A percentile compares a stretch with the other conserved stretches of the same genome.
Conservation (phyloP, 2,888 invertebrate species). For the Nemapogon koenigi region DNA sequence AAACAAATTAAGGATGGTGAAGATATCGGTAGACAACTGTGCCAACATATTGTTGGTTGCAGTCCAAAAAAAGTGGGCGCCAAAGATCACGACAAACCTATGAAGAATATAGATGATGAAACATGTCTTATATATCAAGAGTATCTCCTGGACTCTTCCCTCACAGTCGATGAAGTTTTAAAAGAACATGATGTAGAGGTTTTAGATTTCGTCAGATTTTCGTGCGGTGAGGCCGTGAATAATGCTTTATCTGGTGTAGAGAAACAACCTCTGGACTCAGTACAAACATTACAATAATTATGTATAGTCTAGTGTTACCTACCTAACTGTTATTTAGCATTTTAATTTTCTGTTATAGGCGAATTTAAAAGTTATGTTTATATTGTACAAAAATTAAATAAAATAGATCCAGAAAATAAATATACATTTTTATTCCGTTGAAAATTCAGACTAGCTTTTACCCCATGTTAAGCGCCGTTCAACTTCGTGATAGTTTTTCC, state of each 20-base stretch:
- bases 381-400: too few species aligned
- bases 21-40: constrained; percentile 75
- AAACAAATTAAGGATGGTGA: constrained; percentile 44
- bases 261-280: constrained; percentile 60
- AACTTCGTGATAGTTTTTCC: constrained; percentile 40
- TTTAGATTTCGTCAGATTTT: constrained; percentile 84
- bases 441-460: too few species aligned
- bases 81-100: constrained; percentile 66
- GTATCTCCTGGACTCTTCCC: constrained; percentile 79
- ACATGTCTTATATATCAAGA: constrained; percentile 85
- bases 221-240: constrained; percentile 76
- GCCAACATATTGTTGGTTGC: constrained; percentile 94
- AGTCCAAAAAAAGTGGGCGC: constrained; percentile 79
- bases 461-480: too few species aligned
- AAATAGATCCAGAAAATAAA: too few species aligned
- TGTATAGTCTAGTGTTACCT: too few species aligned
- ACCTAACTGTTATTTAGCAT: too few species aligned
- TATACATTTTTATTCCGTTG: too few species aligned
- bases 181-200: constrained; percentile 70
- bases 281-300: constrained; percentile 70
- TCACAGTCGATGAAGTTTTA: constrained; percentile 76
- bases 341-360: too few species aligned
- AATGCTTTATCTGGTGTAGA: constrained; percentile 46
- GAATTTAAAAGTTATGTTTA: too few species aligned
- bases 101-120: constrained; percentile 76